Conservation (phyloP, 30 jellyfish, hydroid and myxozoan species). For the Catostylus mosaicus region DNA sequence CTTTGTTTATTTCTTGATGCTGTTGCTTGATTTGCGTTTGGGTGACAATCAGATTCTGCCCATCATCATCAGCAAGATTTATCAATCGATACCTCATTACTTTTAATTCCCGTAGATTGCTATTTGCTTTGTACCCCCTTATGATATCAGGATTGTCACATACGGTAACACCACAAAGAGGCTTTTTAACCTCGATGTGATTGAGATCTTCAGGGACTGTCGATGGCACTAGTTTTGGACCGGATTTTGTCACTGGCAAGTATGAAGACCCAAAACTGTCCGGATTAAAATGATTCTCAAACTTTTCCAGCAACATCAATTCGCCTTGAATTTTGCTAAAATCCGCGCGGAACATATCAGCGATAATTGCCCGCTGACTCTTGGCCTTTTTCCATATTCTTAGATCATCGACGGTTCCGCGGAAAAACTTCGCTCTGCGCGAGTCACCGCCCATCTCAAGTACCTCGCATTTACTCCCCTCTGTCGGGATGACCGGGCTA, state of each 20-base stretch:
- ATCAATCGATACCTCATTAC: slow-evolving; percentile 69
- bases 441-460: slow-evolving; percentile 91
- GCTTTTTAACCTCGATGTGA: slow-evolving; percentile 60
- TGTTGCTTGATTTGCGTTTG: slow-evolving; percentile 44
- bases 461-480: slow-evolving; percentile 54
- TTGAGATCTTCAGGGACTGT: slow-evolving; percentile 54
- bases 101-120: slow-evolving; percentile 31
- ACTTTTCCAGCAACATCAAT: slow-evolving; percentile 58
- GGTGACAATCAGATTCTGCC: slow-evolving; percentile 61
- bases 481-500: slow-evolving; percentile 65
- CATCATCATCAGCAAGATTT: slow-evolving; percentile 74
- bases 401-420: slow-evolving; percentile 82
- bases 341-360: slow-evolving; percentile 17
- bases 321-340: neutral
- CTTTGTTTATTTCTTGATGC: slow-evolving; percentile 59
- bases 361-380: slow-evolving; percentile 59
- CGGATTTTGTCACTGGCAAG: slow-evolving; percentile 40
- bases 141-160: slow-evolving; percentile 90
- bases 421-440: slow-evolving; percentile 36
- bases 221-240: slow-evolving; percentile 52
- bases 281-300: slow-evolving; percentile 25
- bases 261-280: slow-evolving; percentile 31
- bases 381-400: slow-evolving; percentile 76
- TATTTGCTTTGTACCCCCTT: slow-evolving; percentile 60
- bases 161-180: slow-evolving; percentile 85